Base-by-base conservation (phyloP, 1,140 invertebrate species). In the Drosophila subpulchrella region DNA sequence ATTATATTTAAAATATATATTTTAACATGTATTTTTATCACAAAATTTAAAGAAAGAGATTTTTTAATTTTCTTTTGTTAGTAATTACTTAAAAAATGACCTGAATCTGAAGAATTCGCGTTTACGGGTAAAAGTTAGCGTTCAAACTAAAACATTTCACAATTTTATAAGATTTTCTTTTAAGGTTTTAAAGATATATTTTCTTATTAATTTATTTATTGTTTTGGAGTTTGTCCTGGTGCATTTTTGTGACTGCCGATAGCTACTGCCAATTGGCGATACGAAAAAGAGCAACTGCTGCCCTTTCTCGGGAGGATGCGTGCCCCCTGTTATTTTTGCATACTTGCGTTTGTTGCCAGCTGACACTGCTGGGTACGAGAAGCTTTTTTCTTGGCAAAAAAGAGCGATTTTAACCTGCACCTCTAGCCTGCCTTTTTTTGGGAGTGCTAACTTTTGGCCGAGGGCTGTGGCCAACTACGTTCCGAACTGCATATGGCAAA, bases 251-350 rank as follows among this genome's bases (percentile, higher is more conserved):
- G 38, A 48, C 30, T 75, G 51, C 57, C 46, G 62, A 62, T 71
- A 74, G 65, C 77, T 84, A 61, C 68, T 81, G 78, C 54, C 75
- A 78, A 78, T 85, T 86, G 82, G 65, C 57, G 60, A 66, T 60
- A 48, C 55, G 55, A 36, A 85, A 81, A 74, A 73, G 81, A 55
- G 58, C 82, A 81, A 75, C 66, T 55, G 62, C 71, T 81, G 67
- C 67, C 32, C 15, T 80, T 75, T 80, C 80, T 67, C 38, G 42
- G 46, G 36, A 41, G 57, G 39, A 68, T 61, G 77, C 61, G 62
- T 68, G 61, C 17, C 53, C 57, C 41, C 20, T 46, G 44, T 46
- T 48, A 63, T 80, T 84, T 75, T 79, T 72, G 47, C 57, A 59
- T 48, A 39, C 66, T 48, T 62, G 70, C 79, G 44, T 50, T 82